Conservation (phyloP, 2,113 vertebrate species). For the Echinops telfairi region DNA sequence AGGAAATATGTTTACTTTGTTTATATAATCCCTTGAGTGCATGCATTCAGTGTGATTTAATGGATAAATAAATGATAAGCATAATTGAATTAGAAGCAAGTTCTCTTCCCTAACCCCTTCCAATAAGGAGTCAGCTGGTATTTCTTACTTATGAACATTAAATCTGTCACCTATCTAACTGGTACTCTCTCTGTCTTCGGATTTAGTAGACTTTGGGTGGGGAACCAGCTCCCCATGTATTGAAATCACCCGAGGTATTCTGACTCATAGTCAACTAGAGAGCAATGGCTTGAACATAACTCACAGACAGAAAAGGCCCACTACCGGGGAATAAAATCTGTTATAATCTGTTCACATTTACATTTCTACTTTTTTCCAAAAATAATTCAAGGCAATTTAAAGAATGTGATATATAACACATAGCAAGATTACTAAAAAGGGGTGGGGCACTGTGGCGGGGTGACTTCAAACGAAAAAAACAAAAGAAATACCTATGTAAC, state of each 20-base stretch:
- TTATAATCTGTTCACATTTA: slow-evolving; percentile 29
- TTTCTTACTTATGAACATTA: neutral
- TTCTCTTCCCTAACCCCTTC: neutral
- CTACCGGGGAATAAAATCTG: neutral
- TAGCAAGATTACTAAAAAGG: neutral
- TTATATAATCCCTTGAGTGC: neutral
- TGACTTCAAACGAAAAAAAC: neutral
- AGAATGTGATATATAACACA: neutral
- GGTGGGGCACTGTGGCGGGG: neutral
- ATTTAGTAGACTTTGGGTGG: neutral
- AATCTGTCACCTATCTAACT: neutral
- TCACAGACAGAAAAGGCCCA: neutral
- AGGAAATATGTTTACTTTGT: slow-evolving; percentile 28
- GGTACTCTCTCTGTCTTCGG: neutral
- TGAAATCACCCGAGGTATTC: neutral
- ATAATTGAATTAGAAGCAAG: neutral
- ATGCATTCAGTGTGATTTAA: neutral
- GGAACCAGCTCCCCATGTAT: neutral
- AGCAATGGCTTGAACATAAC: neutral
- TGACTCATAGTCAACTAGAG: slow-evolving; percentile 1
- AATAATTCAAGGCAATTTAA: neutral
- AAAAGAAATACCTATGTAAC: neutral
- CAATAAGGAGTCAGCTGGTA: neutral
- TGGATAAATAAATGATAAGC: neutral
- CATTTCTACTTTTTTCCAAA: slow-evolving; percentile 5